A percentile compares a stretch with the other conserved stretches of the same genome.
phyloP scores from a whole-genome alignment of 1,140 invertebrate genomes.

The Habropoda laboriosa region DNA sequence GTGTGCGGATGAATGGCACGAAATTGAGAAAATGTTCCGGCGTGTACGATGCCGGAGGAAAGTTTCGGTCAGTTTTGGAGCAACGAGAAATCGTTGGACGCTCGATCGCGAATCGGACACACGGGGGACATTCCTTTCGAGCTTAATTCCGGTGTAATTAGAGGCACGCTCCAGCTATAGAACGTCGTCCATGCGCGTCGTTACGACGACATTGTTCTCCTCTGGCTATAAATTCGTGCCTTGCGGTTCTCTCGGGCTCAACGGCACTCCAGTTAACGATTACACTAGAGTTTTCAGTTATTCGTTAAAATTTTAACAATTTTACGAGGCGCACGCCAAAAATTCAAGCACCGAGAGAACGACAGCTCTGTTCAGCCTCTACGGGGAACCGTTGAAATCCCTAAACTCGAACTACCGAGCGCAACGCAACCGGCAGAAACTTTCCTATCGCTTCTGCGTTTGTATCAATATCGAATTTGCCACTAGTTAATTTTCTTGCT shows the following conservation, averaged over 20 bases:
- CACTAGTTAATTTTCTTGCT: too few species aligned
- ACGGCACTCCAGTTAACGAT: constrained; percentile 51
- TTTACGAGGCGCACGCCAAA: constrained; percentile 7
- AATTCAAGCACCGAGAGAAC: not conserved
- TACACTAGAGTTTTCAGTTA: constrained; percentile 54
- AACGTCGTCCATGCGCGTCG: constrained; percentile 52
- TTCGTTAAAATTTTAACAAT: constrained; percentile 49
- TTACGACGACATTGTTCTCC: constrained; percentile 65
- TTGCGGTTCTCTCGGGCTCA: constrained; percentile 36
- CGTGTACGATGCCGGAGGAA: not conserved
- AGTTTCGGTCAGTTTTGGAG: not conserved
- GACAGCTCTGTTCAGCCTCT: not conserved
- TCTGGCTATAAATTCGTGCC: constrained; percentile 56
- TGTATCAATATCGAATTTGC: too few species aligned
- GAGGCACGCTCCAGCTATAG: constrained; percentile 44
- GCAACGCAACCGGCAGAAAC: too few species aligned
- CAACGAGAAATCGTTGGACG: constrained; percentile 3
- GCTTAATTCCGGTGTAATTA: constrained; percentile 68
- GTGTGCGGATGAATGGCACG: too few species aligned
- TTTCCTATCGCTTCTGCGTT: too few species aligned
- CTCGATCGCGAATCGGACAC: constrained; percentile 51
- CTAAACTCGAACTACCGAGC: constrained; percentile 11
- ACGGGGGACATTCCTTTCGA: constrained; percentile 56
- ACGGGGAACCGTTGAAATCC: not conserved
- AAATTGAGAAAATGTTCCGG: not conserved